Base-by-base conservation (phyloP, 2,888 invertebrate genomes). In the Malachius bipustulatus region DNA sequence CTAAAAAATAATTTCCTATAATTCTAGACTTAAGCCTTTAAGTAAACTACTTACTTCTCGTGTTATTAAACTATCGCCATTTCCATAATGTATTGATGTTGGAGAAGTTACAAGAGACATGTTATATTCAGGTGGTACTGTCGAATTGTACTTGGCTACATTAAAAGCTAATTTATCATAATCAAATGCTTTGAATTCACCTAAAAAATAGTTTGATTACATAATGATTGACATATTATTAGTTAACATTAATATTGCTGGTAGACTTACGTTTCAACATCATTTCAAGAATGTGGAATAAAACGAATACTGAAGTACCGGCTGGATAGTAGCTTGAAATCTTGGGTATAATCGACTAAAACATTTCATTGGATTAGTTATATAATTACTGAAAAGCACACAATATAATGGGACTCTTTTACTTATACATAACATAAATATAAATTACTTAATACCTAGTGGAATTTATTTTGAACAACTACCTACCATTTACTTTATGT, bases 41-140 rank as follows among this genome's bases (percentile, higher is more conserved):
- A 19, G n/a, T 19, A 19, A 19, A 19, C n/a, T 19, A 41, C 44
- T 54, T 52, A 61, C 61, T 46, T 56, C 47, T 47, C 63, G 59
- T 37, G 65, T 66, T n/a, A 71, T 66, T 15, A 73, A 47, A 50
- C 60, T 62, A 49, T 75, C 76, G 13, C 67, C 64, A 16, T 61
- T 57, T 24, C 67, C 68, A 44, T 63, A 67, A 49, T 66, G 69
- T n/a, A 72, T 43, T 4, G 66, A 60, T 6, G 66, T 57, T 2
- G 69, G 69, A n/a, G 60, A 55, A 10, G 60, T 63, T n/a, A 69
- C 56, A 40, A 56, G 60, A 4, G 59, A 54, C 27, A 69, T 36
- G 46, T 67, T 60, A 30, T 52, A 54, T 6, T 29, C 19, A 10
- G 43, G 43, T 10, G 50, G 46, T 24, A 26, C 30, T 10, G 41